Percentiles rank a stretch among this genome's conserved stretches.
Evolutionary conservation across 2,797 vertebrate genomes (phyloP).

Genomic region (Spinus pinus): DNA sequence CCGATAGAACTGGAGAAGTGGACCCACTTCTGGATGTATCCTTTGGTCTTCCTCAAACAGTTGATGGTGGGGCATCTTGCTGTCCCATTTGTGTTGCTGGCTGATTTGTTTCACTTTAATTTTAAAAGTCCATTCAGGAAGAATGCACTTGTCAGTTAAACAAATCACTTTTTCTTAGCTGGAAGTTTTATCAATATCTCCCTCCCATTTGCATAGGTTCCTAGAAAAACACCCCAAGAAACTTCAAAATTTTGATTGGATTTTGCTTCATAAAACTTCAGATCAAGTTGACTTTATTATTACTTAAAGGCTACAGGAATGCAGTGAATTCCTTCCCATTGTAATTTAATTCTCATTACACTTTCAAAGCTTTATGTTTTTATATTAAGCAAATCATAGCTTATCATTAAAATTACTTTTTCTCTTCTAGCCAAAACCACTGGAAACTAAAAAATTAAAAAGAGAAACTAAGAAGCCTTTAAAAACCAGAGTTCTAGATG

Average conservation of each 20-base stretch:
- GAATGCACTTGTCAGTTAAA: background rate
- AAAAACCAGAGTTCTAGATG: background rate
- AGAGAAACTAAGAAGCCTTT: background rate
- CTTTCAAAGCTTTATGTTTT: background rate
- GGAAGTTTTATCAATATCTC: background rate
- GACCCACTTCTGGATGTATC: background rate
- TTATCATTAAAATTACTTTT: background rate
- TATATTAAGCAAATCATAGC: background rate
- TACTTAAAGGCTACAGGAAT: background rate
- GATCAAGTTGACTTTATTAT: background rate
- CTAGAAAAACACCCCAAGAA: rapidly evolving
- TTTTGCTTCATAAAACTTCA: background rate
- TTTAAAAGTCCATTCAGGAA: background rate
- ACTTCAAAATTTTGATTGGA: background rate
- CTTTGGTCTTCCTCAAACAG: background rate
- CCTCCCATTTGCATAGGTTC: background rate
- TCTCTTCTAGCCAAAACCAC: background rate
- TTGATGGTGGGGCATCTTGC: background rate
- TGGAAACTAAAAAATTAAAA: background rate
- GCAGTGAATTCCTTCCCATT: background rate
- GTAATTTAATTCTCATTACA: background rate
- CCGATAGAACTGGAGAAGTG: background rate
- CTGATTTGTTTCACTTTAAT: background rate
- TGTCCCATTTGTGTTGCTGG: background rate
- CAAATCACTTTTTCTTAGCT: background rate